Conservation (phyloP, 2,797 vertebrate genomes). For the Rousettus madagascariensis region DNA sequence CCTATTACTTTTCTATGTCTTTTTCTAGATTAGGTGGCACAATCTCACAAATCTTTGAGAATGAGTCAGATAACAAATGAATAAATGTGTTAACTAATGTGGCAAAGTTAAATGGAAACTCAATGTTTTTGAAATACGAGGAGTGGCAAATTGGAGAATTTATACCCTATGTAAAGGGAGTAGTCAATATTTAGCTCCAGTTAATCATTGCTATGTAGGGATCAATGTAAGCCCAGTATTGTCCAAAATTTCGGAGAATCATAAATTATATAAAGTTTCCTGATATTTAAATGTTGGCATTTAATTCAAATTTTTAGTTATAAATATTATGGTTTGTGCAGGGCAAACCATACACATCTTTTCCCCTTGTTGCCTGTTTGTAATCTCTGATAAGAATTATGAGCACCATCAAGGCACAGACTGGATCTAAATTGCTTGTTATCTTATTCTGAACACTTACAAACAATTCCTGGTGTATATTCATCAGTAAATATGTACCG, state of each 20-base stretch:
- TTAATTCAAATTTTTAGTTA: neutral
- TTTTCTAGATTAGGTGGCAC: neutral
- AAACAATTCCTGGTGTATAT: neutral
- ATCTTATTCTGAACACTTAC: neutral
- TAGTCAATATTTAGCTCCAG: neutral
- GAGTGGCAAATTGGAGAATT: neutral
- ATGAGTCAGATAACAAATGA: neutral
- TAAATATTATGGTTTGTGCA: neutral
- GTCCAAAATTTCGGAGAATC: neutral
- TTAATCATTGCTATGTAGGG: neutral
- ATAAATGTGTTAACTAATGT: neutral
- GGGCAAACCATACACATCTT: neutral
- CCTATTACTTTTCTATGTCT: neutral
- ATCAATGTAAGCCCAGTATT: neutral
- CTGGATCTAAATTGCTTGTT: neutral
- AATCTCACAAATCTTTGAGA: neutral
- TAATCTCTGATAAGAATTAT: neutral
- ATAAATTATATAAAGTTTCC: neutral
- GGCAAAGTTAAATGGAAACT: neutral
- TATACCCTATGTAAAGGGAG: rapidly evolving
- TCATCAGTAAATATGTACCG: neutral
- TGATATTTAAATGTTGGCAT: neutral
- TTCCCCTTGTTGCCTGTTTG: neutral
- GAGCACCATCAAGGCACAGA: neutral
- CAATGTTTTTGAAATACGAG: neutral